Evolutionary conservation across 1,140 invertebrate genomes (phyloP).

Genomic region (Drosophila funebris): DNA sequence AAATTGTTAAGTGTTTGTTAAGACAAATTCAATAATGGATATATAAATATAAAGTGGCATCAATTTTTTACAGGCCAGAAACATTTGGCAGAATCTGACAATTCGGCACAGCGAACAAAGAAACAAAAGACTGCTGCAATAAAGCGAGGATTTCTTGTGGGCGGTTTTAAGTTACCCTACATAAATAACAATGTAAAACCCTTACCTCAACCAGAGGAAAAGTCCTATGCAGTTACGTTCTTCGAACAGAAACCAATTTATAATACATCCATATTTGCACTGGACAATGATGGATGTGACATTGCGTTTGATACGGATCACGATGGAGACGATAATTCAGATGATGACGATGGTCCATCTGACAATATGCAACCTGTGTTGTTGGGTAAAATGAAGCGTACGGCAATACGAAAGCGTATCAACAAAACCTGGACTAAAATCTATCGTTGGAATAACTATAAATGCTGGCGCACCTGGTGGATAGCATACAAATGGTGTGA

Average conservation of each 20-base stretch:
- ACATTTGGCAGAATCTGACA: not conserved
- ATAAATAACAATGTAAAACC: not conserved
- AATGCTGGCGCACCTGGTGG: conserved; percentile 56
- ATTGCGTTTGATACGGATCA: not conserved
- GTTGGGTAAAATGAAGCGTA: not conserved
- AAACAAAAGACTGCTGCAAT: not conserved
- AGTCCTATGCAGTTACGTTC: conserved; percentile 58
- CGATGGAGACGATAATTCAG: conserved; percentile 12
- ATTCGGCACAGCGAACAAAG: not conserved
- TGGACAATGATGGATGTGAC: not conserved
- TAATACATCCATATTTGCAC: conserved; percentile 32
- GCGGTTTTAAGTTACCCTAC: conserved; percentile 46
- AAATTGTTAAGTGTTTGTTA: conserved; percentile 7
- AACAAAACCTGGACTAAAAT: conserved; percentile 19
- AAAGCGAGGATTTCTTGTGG: conserved; percentile 36
- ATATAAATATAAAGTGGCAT: not conserved
- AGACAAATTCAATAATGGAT: not conserved
- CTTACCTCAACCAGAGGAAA: conserved; percentile 41
- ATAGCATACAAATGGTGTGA: conserved; percentile 61
- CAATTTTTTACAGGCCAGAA: conserved; percentile 48
- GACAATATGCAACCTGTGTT: not conserved
- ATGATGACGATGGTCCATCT: conserved; percentile 19
- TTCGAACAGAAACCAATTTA: conserved; percentile 59
- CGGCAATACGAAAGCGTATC: not conserved
- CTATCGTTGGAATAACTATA: conserved; percentile 45